Percentiles rank a stretch among this genome's conserved stretches.
Evolutionary conservation across 2,113 vertebrate species (phyloP).

Genomic region (Gracilinanus agilis): DNA sequence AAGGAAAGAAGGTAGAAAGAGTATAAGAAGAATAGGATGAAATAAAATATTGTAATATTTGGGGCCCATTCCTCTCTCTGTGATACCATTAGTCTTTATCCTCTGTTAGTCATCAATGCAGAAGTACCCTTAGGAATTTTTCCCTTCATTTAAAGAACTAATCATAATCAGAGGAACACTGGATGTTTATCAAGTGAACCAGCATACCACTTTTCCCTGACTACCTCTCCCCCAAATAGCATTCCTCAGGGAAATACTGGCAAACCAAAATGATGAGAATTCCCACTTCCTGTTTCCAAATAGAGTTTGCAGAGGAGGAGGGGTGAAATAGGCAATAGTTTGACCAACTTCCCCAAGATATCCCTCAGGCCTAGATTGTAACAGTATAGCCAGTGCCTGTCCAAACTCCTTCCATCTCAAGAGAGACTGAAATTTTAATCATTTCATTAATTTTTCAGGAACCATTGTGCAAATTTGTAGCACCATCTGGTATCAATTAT

Average conservation of each 20-base stretch:
- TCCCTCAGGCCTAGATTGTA: slow-evolving; percentile 63
- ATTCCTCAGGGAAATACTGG: background rate
- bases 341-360: slow-evolving; percentile 49
- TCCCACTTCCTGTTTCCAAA: background rate
- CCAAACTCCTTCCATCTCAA: slow-evolving; percentile 71
- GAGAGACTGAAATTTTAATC: slow-evolving; percentile 85
- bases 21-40: background rate
- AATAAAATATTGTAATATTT: background rate
- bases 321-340: slow-evolving; percentile 21
- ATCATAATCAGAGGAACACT: background rate
- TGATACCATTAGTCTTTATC: background rate
- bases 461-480: slow-evolving; percentile 78
- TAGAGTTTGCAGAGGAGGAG: background rate
- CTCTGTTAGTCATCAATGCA: background rate
- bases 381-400: slow-evolving; percentile 71
- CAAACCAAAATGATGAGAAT: background rate
- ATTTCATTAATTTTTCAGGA: slow-evolving; percentile 84
- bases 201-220: background rate
- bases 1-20: background rate
- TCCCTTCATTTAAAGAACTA: slow-evolving; percentile 26
- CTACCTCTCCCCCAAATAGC: background rate
- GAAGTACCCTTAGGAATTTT: background rate
- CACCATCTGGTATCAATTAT: slow-evolving; percentile 78
- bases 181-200: background rate
- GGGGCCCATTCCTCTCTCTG: background rate